A percentile compares a stretch with the other conserved stretches of the same genome.
Conservation (phyloP, 64 coral and sea anemone species). For the Catalaphyllia jardinei region DNA sequence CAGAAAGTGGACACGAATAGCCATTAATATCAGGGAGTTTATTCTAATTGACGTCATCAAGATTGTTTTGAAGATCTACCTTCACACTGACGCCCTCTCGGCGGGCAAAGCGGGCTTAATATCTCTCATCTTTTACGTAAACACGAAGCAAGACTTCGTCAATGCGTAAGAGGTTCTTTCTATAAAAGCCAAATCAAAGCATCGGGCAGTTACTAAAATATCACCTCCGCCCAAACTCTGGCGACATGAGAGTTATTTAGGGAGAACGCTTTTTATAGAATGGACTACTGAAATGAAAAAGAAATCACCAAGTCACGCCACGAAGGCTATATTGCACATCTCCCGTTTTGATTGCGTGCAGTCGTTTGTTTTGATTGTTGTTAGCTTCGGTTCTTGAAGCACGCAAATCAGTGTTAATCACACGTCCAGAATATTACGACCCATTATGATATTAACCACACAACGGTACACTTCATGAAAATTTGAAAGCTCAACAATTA, state of each 20-base stretch:
- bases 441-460: neutral
- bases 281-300: constrained; percentile 6
- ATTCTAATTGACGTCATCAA: constrained; percentile 30
- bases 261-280: neutral
- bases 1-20: neutral
- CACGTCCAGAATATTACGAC: neutral
- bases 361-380: constrained; percentile 57
- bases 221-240: constrained; percentile 1
- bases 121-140: constrained; percentile 27
- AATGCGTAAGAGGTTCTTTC: constrained; percentile 5
- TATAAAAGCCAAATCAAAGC: neutral
- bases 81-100: neutral
- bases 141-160: constrained; percentile 11
- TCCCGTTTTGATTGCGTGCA: constrained; percentile 40
- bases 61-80: neutral
- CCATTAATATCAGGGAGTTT: neutral
- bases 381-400: neutral
- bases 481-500: neutral
- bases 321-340: constrained; percentile 30
- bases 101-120: constrained; percentile 13
- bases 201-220: neutral
- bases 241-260: neutral
- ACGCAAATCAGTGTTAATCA: constrained; percentile 25
- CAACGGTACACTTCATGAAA: neutral
- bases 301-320: constrained; percentile 15